Evolutionary conservation across 2,113 vertebrate genomes (phyloP), one percentile per base, ranked within the genome.

Genomic region (Camelus dromedarius): DNA sequence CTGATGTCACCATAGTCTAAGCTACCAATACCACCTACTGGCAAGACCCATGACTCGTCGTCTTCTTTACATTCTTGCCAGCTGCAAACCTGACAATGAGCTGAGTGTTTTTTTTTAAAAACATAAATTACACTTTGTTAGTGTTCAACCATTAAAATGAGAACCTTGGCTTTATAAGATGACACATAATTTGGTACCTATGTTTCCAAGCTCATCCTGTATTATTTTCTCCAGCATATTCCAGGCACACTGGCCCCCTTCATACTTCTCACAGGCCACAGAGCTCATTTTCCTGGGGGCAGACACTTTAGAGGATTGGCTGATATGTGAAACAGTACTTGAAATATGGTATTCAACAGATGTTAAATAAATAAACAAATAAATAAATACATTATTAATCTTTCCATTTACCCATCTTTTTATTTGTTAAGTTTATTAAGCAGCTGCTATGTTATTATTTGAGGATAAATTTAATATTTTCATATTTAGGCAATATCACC

Each of bases 321-420:
- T 82, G 12, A 38, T 22, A 92, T 66, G n/a, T 84, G 30, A 83
- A 87, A 84, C 5, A 19, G 8, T 66, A 30, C 20, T 67, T 84
- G 20, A 16, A 72, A 89, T 50, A 60, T 7, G 89, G 13, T 46
- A 35, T 28, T 70, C 32, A 85, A 58, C 70, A 85, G 46, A 46
- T 75, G 8, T 66, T 56, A 87, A 96, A 83, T 92, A 70, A 50
- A 85, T 56, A 87, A 96, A 83, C 90, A 70, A 50, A 85, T 52
- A 48, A n/a, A 73, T 52, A 48, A n/a, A 73, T 79, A 22, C 3
- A 26, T 56, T 46, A 85, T 35, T 81, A 30, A 67, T 30, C 9
- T 77, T n/a, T 67, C 64, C 15, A 62, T 32, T 19, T 48, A 83
- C n/a, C 2, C 11, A 19, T 52, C 18, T 75, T 82, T 91, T 94